A percentile compares a stretch with the other conserved stretches of the same genome.
Evolutionary conservation across 2,797 vertebrate species (phyloP).

Genomic region (Denticeps clupeoides): DNA sequence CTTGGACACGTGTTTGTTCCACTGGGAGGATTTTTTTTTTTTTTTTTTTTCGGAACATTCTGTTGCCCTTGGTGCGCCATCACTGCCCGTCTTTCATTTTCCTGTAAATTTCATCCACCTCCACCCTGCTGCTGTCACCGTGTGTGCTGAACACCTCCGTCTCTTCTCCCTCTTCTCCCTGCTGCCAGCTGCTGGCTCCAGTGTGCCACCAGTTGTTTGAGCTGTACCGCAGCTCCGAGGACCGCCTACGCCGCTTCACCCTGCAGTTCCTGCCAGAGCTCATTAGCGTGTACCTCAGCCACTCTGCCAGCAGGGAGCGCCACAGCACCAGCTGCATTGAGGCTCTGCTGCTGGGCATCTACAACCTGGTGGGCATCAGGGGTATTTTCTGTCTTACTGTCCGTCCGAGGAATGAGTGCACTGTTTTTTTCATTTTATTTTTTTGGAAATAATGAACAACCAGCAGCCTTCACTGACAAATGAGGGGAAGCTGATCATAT

Average conservation of each 20-base stretch:
- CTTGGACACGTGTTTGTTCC: background rate
- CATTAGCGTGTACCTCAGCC: constrained; percentile 87
- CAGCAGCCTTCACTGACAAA: no score
- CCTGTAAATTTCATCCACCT: background rate
- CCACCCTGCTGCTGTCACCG: background rate
- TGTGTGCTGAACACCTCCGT: background rate
- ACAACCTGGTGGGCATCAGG: constrained; percentile 77
- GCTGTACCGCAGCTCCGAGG: constrained; percentile 86
- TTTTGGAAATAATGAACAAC: no score
- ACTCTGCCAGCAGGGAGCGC: constrained; percentile 85
- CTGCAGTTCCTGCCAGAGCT: constrained; percentile 93
- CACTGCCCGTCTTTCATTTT: background rate
- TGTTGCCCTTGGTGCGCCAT: background rate
- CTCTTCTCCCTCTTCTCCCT: background rate
- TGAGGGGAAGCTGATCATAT: no score
- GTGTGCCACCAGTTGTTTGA: constrained; percentile 98
- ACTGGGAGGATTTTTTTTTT: background rate
- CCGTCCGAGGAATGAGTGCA: no score
- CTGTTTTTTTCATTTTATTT: no score
- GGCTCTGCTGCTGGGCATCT: constrained; percentile 90
- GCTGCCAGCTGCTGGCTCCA: constrained; percentile 82
- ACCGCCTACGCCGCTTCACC: constrained; percentile 87
- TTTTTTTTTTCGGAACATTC: background rate
- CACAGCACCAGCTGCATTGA: constrained; percentile 96
- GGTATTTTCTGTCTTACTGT: background rate